Base-by-base conservation (phyloP, 2,888 invertebrate genomes). In the Caenorhabditis wallacei region DNA sequence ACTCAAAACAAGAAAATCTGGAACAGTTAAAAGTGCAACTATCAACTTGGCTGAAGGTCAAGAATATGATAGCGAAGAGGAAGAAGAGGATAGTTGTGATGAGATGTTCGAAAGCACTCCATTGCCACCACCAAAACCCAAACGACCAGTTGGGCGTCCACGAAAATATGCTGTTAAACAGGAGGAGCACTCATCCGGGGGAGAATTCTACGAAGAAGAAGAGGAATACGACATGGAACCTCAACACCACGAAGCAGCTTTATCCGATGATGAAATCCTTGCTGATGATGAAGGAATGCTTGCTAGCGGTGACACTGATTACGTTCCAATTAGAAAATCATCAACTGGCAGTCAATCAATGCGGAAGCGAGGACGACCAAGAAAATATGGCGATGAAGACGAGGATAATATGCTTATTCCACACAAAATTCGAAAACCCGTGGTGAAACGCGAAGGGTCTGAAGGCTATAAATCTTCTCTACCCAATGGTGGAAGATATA, bases 11-110 rank as follows among this genome's bases (percentile, higher is more conserved):
- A 22, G 35, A 7, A 75, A 66, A 16, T 66, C 66, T 1, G 57
- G 51, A 37, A 59, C 37, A 7, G 46, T 26, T 7, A 66, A 57
- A 24, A 46, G 56, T 26, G 16, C 75, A 2, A 66, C 22, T 20
- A 37, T 75, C n/a, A 18, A 75, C 20, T 40, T 75, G 35, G 72
- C 40, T n/a, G 18, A 18, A n/a, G 2, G 11, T 11, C 13, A 40
- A 40, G 5, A 10, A 40, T 40, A 10, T 40, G 16, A 16, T 40
- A 13, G 16, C 11, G 40, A 40, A 10, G 40, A 40, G 11, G 40
- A 40, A 2, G 40, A 40, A 13, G 40, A 40, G 11, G 40, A 40
- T 8, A 30, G 30, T 30, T 3, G 8, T 8, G 4, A 3, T 30
- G 30, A 8, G 3, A 3, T 8, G 4, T 8, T 8, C 3, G 4